Conservation (phyloP, 2,113 vertebrate genomes). For the Heliornis fulica region DNA sequence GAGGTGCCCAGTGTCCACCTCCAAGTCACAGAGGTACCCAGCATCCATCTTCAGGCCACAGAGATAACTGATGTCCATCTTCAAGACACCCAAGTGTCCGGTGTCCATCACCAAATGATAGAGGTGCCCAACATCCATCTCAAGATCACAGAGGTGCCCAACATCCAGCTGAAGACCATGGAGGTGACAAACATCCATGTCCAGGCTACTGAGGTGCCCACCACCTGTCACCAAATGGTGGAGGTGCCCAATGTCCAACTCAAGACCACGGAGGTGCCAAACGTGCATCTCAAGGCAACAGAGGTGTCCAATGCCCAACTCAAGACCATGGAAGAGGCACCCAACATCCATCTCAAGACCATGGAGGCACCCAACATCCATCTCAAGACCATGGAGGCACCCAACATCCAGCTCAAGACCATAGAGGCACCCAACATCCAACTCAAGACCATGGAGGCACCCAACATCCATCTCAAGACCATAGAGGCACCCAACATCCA, state of each 20-base stretch:
- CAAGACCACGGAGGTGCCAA: neutral
- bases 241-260: neutral
- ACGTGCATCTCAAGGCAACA: neutral
- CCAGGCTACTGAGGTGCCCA: neutral
- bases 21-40: neutral
- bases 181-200: slow-evolving; percentile 45
- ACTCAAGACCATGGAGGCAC: neutral
- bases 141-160: neutral
- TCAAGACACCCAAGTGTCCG: neutral
- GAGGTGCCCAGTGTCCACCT: neutral
- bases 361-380: neutral
- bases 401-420: neutral
- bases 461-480: neutral
- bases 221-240: neutral
- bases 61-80: neutral
- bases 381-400: neutral
- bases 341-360: neutral
- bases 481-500: fast-evolving
- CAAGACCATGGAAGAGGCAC: neutral
- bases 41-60: neutral
- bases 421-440: fast-evolving
- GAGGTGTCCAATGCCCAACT: neutral
- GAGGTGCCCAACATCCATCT: neutral
- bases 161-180: neutral
- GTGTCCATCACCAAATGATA: neutral